Evolutionary conservation across 92 coral and sea anemone genomes (phyloP).

Genomic region (Meandrina meandrites): DNA sequence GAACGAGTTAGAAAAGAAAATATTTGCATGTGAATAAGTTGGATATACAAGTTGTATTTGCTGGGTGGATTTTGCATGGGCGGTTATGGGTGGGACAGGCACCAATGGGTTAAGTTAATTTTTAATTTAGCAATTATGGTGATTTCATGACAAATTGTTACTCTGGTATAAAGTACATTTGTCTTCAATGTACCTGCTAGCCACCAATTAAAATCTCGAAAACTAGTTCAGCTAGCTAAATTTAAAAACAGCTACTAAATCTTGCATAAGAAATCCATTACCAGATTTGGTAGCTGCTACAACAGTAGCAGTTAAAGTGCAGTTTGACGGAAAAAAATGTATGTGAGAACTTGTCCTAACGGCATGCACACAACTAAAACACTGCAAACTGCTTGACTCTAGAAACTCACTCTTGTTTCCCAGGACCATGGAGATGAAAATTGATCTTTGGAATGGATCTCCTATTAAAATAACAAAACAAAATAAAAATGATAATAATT

Average conservation of each 20-base stretch:
- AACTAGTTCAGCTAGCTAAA: too few relatives aligned
- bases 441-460: conserved; percentile 82
- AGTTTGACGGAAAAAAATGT: too few relatives aligned
- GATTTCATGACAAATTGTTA: too few relatives aligned
- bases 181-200: too few relatives aligned
- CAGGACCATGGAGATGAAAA: conserved; percentile 92
- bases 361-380: neutral
- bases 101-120: neutral
- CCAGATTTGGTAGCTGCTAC: too few relatives aligned
- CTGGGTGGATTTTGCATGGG: too few relatives aligned
- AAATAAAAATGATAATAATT: neutral
- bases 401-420: conserved; percentile 77
- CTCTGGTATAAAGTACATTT: too few relatives aligned
- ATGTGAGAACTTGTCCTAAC: neutral
- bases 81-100: too few relatives aligned
- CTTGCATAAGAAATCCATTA: too few relatives aligned
- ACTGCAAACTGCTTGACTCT: neutral
- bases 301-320: too few relatives aligned
- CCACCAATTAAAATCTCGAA: too few relatives aligned
- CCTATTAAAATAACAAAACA: conserved; percentile 49
- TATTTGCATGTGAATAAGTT: neutral
- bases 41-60: neutral
- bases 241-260: too few relatives aligned
- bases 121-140: neutral
- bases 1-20: neutral